Conservation (phyloP, 1,140 invertebrate species). For the Matsumurasca onukii region DNA sequence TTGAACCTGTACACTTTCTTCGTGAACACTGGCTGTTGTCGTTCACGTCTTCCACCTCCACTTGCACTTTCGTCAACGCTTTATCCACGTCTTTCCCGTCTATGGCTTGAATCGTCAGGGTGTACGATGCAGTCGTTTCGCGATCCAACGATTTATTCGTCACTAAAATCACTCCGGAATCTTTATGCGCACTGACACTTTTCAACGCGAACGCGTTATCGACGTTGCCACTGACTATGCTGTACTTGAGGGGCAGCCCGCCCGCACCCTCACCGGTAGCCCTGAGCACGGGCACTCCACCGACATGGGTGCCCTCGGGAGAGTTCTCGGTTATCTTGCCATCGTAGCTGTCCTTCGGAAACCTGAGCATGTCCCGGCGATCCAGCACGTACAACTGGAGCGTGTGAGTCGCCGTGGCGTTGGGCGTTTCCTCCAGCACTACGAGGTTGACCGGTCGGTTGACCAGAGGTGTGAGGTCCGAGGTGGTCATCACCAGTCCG, state of each 20-base stretch:
- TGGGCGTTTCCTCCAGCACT: conserved; percentile 75
- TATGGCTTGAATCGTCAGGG: conserved; percentile 70
- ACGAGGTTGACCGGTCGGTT: conserved; percentile 76
- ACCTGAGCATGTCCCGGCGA: conserved; percentile 73
- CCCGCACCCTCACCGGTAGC: conserved; percentile 50
- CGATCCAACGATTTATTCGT: conserved; percentile 71
- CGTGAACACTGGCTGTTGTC: conserved; percentile 87
- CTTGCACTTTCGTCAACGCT: conserved; percentile 66
- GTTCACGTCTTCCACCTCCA: conserved; percentile 82
- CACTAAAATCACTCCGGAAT: conserved; percentile 66
- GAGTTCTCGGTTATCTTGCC: conserved; percentile 69
- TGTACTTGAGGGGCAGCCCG: conserved; percentile 67
- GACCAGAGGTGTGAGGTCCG: conserved; percentile 75
- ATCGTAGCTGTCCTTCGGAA: conserved; percentile 67
- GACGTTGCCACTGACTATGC: conserved; percentile 71
- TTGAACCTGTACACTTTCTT: conserved; percentile 76
- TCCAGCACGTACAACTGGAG: conserved; percentile 81
- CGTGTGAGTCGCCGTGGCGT: conserved; percentile 75
- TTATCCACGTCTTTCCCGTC: conserved; percentile 72
- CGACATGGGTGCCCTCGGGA: conserved; percentile 64
- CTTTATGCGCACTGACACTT: conserved; percentile 51
- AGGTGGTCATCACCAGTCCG: conserved; percentile 87
- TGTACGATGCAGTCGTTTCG: conserved; percentile 66
- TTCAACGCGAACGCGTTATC: conserved; percentile 69
- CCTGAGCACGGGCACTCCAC: conserved; percentile 63